Evolutionary conservation across 2,888 invertebrate genomes (phyloP).

Genomic region (Euphydryas editha): DNA sequence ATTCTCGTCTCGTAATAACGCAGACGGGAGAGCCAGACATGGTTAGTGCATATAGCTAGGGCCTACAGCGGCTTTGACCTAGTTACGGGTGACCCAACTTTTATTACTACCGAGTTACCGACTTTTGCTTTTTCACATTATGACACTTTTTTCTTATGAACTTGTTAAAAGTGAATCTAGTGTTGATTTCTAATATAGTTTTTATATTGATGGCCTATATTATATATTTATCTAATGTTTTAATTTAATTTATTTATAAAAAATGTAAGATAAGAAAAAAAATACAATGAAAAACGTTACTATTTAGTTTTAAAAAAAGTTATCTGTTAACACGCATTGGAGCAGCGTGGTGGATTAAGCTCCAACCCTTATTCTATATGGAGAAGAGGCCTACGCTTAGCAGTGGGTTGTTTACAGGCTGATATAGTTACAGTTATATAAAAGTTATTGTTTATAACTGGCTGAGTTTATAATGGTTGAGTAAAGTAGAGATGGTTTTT

Average conservation of each 20-base stretch:
- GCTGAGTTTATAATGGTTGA: too few species aligned
- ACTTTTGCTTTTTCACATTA: conserved; percentile 51
- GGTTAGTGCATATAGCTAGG: conserved; percentile 27
- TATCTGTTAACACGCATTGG: too few species aligned
- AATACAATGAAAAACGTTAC: too few species aligned
- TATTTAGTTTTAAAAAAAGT: too few species aligned
- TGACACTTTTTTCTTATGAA: conserved; percentile 37
- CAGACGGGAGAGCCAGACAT: conserved; percentile 44
- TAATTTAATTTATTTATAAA: background rate
- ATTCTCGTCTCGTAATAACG: conserved; percentile 43
- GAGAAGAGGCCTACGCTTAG: too few species aligned
- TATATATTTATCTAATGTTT: background rate
- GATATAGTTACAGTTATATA: too few species aligned
- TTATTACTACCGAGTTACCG: conserved; percentile 52
- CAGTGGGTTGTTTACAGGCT: too few species aligned
- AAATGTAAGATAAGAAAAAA: too few species aligned
- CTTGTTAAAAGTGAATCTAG: conserved; percentile 24
- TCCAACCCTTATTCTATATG: too few species aligned
- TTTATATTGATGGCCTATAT: background rate
- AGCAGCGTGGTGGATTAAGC: too few species aligned
- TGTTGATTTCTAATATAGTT: conserved; percentile 1
- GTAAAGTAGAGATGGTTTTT: too few species aligned
- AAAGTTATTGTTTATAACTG: too few species aligned
- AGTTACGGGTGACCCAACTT: conserved; percentile 61
- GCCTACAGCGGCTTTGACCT: conserved; percentile 66